phyloP scores from a whole-genome alignment of 2,113 vertebrate genomes.

The Urocynchramus pylzowi region DNA sequence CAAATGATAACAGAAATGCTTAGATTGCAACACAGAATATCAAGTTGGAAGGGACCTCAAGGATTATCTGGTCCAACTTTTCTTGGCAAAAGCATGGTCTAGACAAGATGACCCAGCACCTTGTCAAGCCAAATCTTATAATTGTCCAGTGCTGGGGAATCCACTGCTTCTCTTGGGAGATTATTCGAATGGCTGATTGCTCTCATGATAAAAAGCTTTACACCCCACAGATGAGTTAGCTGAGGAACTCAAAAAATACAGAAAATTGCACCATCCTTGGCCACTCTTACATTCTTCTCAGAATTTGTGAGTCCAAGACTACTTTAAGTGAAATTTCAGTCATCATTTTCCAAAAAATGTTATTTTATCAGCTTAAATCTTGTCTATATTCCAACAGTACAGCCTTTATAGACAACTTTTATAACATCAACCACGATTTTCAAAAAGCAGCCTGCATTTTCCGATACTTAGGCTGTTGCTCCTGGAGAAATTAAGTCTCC shows the following conservation, averaged over 20 bases:
- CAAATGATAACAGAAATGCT: neutral
- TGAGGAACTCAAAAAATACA: neutral
- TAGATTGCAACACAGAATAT: neutral
- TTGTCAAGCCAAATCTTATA: neutral
- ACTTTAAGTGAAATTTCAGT: neutral
- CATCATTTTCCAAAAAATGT: neutral
- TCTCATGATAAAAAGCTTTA: neutral
- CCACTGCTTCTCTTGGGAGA: neutral
- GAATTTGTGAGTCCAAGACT: neutral
- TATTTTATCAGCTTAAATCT: neutral
- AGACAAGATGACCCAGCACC: neutral
- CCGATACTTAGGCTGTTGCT: neutral
- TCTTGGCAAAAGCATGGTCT: neutral
- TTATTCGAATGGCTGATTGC: neutral
- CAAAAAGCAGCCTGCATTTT: neutral
- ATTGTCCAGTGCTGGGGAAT: neutral
- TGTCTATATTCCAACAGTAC: neutral
- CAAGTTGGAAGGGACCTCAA: neutral
- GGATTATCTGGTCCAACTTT: neutral
- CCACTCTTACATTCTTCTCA: neutral
- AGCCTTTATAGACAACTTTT: neutral
- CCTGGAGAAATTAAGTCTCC: neutral
- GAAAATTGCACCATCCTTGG: neutral
- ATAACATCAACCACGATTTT: fast-evolving
- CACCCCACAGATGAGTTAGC: neutral